Base-by-base conservation (phyloP, 2,113 vertebrate species). In the Hydrochoerus hydrochaeris region DNA sequence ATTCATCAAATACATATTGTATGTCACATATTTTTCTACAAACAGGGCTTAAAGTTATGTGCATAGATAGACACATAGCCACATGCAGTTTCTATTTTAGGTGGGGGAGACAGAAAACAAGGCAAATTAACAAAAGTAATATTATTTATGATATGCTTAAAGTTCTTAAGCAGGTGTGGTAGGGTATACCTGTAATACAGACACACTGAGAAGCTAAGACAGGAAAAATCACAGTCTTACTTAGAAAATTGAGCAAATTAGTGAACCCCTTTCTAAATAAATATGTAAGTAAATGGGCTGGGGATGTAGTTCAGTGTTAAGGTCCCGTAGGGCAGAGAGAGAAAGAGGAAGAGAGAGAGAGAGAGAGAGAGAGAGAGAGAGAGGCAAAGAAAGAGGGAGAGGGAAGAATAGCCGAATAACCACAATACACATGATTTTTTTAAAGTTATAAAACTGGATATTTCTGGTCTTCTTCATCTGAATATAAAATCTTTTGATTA, bases 21-120 rank as follows among this genome's bases (percentile, higher is more conserved):
- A 32, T 77, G 7, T 7, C n/a, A 84, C 5, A 32, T 12, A 88
- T 62, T 80, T 83, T 77, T 35, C 28, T 81, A 58, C 20, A 58
- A 30, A 46, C 5, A 35, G 69, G 28, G 1, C 6, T 20, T 69
- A 77, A 82, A 26, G 0, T 26, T 84, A 3, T 71, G 52, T 91
- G 44, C 38, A 71, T 7, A 67, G 20, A 69, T 6, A 62, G 49
- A 69, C 82, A 28, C 80, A 14, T 2, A 90, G 81, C 6, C n/a
- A 85, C n/a, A 73, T 58, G 32, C 20, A 89, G 9, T 85, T 78
- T 75, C 78, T 1, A 46, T 85, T 90, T 96, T 80, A 94, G 28
- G 12, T 82, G 54, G 9, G 3, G 14, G 17, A 92, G 57, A n/a
- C 6, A 80, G 1, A 60, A 12, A 80, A n/a, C 24, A 73, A 87